phyloP scores from a whole-genome alignment of 1,140 invertebrate species.

The Drosophila aff. region DNA sequence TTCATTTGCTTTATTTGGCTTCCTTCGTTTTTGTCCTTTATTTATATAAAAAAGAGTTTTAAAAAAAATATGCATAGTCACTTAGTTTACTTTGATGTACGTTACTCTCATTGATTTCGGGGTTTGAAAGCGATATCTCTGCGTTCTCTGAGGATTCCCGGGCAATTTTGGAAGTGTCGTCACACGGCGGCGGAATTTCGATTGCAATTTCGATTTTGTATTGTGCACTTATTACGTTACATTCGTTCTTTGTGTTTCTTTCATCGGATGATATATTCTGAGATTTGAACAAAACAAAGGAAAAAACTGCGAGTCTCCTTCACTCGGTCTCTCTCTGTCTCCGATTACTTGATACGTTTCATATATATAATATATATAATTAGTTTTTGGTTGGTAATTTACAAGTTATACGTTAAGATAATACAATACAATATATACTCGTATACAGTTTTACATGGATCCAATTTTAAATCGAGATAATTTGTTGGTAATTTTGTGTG shows the following conservation, averaged over 20 bases:
- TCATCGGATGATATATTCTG: slow-evolving; percentile 46
- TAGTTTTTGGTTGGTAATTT: slow-evolving; percentile 45
- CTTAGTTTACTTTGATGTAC: slow-evolving; percentile 72
- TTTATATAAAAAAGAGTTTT: slow-evolving; percentile 38
- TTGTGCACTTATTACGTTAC: slow-evolving; percentile 68
- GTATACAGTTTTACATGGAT: slow-evolving; percentile 59
- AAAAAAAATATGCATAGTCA: slow-evolving; percentile 42
- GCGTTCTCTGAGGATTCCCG: slow-evolving; percentile 53
- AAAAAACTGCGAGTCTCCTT: slow-evolving; percentile 77
- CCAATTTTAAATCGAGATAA: slow-evolving; percentile 80
- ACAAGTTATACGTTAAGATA: slow-evolving; percentile 57
- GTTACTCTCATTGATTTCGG: slow-evolving; percentile 54
- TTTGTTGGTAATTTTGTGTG: slow-evolving; percentile 81
- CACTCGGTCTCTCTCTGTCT: slow-evolving; percentile 68
- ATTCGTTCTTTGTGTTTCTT: slow-evolving; percentile 42
- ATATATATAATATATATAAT: slow-evolving; percentile 24
- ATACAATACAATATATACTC: slow-evolving; percentile 68
- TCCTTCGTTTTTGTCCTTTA: neutral
- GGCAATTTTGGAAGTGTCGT: slow-evolving; percentile 68
- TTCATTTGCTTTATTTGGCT: slow-evolving; percentile 69
- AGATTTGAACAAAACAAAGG: slow-evolving; percentile 73
- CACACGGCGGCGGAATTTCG: slow-evolving; percentile 69
- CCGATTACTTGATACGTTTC: slow-evolving; percentile 55
- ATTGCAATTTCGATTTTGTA: slow-evolving; percentile 44
- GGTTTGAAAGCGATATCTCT: slow-evolving; percentile 52